These are phyloP conservation scores for Microchrysa polita DNA, from an alignment of 2,888 invertebrate genomes.

Conservation along the genomic window DNA sequence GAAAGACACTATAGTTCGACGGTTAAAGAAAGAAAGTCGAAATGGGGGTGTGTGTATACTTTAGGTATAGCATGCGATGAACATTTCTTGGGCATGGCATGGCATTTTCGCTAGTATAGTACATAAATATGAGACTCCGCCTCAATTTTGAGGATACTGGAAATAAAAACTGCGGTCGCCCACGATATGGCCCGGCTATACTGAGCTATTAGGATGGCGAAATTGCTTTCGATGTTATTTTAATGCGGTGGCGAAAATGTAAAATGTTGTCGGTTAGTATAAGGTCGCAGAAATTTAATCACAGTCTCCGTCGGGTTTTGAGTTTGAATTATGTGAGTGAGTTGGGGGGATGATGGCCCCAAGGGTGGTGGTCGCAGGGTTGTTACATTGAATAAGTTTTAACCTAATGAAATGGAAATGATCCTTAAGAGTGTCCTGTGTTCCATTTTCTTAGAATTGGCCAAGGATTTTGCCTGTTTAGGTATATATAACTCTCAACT, in stretches of 20 bases:
- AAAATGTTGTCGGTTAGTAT: constrained; percentile 42
- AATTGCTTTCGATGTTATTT: constrained; percentile 36
- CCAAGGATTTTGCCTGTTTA: no score
- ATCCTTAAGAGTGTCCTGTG: no score
- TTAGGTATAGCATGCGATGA: not conserved
- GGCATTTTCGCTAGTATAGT: constrained; percentile 17
- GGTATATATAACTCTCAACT: no score
- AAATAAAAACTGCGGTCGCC: constrained; percentile 33
- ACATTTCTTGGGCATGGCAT: constrained; percentile 9
- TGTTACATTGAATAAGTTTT: not conserved
- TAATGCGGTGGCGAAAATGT: constrained; percentile 41
- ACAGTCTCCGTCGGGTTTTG: constrained; percentile 34
- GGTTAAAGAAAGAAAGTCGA: not conserved
- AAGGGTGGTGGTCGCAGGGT: not conserved
- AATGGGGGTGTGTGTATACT: no score
- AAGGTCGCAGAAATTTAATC: constrained; percentile 44
- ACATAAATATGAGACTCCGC: constrained; percentile 51
- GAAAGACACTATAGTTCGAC: not conserved
- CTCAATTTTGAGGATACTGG: constrained; percentile 45
- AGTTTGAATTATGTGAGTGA: constrained; percentile 24
- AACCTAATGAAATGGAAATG: no score
- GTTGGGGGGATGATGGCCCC: no score
- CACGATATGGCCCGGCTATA: no score
- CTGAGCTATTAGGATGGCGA: constrained; percentile 1
- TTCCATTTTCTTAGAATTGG: no score